Conservation (phyloP, 2,113 vertebrate genomes). For the Aphyosemion australe region DNA sequence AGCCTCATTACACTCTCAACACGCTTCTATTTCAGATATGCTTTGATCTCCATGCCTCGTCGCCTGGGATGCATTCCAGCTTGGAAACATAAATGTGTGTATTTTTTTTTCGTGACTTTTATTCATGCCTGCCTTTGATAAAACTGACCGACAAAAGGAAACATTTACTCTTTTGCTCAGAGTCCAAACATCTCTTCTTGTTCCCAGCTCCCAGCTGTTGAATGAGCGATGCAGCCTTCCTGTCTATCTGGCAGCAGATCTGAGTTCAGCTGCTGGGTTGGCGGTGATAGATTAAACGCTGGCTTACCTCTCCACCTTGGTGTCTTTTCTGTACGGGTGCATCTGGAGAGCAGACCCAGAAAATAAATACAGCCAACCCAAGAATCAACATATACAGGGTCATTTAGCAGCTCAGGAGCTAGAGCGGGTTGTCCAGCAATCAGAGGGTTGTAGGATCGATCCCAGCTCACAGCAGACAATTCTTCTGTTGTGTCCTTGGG, state of each 20-base stretch:
- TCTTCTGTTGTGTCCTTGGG: no score
- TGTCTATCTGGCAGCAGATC: constrained; percentile 57
- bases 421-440: no score
- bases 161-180: constrained; percentile 44
- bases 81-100: not conserved
- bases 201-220: constrained; percentile 35
- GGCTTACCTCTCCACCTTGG: constrained; percentile 32
- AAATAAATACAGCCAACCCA: not conserved
- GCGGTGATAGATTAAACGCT: constrained; percentile 39
- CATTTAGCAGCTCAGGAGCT: no score
- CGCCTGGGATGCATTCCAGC: constrained; percentile 22
- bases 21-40: constrained; percentile 15
- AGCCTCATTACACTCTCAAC: constrained; percentile 15
- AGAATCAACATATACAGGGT: not conserved
- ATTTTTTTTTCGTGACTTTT: constrained; percentile 38
- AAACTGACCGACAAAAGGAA: constrained; percentile 50
- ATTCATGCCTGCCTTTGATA: constrained; percentile 34
- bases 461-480: no score
- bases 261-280: constrained; percentile 55
- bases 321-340: constrained; percentile 5
- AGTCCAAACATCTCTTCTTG: constrained; percentile 36
- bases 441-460: no score
- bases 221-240: constrained; percentile 50
- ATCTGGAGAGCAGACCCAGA: constrained; percentile 22
- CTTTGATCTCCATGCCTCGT: constrained; percentile 44